Percentiles rank a stretch among this genome's conserved stretches.
phyloP scores from a whole-genome alignment of 2,113 vertebrate species.

The Empidonax traillii region DNA sequence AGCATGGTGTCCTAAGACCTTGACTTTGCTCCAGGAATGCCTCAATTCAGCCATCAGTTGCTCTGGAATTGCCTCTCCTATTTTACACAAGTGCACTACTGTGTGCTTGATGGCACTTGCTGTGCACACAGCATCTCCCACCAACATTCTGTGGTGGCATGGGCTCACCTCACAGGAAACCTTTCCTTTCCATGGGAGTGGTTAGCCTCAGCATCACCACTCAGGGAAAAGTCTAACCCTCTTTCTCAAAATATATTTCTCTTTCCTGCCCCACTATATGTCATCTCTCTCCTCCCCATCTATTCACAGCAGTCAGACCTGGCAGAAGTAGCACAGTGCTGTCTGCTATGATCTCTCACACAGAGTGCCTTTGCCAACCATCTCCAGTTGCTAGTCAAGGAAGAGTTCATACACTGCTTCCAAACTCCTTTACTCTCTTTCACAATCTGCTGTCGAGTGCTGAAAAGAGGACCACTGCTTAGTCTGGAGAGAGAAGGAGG shows the following conservation, averaged over 20 bases:
- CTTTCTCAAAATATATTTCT: not conserved
- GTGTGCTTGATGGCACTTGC: fast-evolving
- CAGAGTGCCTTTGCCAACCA: not conserved
- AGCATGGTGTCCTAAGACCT: not conserved
- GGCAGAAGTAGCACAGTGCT: not conserved
- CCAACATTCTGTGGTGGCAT: not conserved
- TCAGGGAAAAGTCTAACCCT: not conserved
- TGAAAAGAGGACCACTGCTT: not conserved
- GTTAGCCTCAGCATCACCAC: not conserved
- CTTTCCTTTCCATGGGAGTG: not conserved
- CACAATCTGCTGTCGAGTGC: not conserved
- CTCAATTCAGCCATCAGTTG: not conserved
- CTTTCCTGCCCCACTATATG: not conserved
- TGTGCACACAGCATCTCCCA: not conserved
- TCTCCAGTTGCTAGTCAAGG: slow-evolving; percentile 1
- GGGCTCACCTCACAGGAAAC: not conserved
- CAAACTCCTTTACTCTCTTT: not conserved
- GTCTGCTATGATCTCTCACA: not conserved
- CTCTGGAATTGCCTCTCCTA: not conserved
- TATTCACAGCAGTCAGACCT: not conserved
- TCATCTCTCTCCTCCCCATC: not conserved
- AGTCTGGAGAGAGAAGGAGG: not conserved
- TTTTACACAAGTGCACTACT: not conserved
- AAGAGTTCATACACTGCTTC: not conserved
- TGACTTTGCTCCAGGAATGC: not conserved